Percentiles rank a stretch among this genome's conserved stretches.
These are phyloP conservation scores for Scortum barcoo DNA, from an alignment of 2,113 vertebrate genomes.

Conservation along the genomic window DNA sequence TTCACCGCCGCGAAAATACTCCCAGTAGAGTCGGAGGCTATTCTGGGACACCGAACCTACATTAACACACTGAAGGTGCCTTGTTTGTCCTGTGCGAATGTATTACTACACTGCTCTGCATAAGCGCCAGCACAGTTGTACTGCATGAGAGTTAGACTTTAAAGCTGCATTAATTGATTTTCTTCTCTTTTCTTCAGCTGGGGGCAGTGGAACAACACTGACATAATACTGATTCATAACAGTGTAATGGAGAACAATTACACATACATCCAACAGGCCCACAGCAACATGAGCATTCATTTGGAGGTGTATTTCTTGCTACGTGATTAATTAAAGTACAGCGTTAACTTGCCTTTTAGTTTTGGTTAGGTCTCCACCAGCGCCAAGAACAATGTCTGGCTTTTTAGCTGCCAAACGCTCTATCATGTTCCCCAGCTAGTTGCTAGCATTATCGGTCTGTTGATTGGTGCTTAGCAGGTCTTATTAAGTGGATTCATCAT, in stretches of 20 bases:
- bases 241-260: not conserved
- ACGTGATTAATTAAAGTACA: not conserved
- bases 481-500: not conserved
- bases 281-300: not conserved
- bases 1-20: constrained; percentile 66
- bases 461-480: not conserved
- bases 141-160: not conserved
- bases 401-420: constrained; percentile 1
- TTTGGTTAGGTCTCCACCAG: not conserved
- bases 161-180: not conserved
- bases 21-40: constrained; percentile 61
- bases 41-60: constrained; percentile 61
- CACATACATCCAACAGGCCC: not conserved
- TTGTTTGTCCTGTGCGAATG: constrained; percentile 53
- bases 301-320: not conserved
- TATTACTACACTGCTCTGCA: constrained; percentile 14
- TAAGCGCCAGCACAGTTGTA: constrained; percentile 9
- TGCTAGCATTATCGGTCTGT: not conserved
- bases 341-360: not conserved
- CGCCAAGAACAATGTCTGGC: not conserved
- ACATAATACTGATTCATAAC: not conserved
- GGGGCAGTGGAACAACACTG: not conserved
- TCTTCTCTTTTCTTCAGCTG: not conserved
- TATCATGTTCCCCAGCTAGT: no score
- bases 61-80: constrained; percentile 58